Evolutionary conservation across 2,888 invertebrate genomes (phyloP).

Genomic region (Campoplex nolae): DNA sequence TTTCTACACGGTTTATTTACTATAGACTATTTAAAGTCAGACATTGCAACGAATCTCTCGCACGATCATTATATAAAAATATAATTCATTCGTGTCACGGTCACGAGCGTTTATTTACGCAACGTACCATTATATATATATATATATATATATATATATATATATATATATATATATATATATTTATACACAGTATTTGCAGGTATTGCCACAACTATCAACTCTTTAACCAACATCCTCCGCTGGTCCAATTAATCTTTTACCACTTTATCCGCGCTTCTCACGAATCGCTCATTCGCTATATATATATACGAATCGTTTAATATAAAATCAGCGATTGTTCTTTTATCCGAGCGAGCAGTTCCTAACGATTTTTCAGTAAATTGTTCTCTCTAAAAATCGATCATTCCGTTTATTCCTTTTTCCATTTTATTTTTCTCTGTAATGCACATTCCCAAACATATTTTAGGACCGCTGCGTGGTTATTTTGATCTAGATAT

Average conservation of each 20-base stretch:
- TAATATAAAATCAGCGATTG: not conserved
- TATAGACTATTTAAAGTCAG: slow-evolving; percentile 41
- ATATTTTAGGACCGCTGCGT: too few relatives aligned
- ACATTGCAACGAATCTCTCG: slow-evolving; percentile 62
- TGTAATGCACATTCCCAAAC: too few relatives aligned
- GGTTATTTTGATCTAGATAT: too few relatives aligned
- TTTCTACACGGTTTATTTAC: slow-evolving; percentile 30
- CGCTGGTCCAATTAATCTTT: slow-evolving; percentile 59
- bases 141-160: not conserved
- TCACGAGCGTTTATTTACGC: slow-evolving; percentile 75
- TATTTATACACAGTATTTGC: slow-evolving; percentile 10
- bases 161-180: slow-evolving; percentile 6
- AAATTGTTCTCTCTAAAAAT: not conserved
- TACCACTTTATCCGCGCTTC: slow-evolving; percentile 13
- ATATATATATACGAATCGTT: not conserved
- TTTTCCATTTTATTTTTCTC: not conserved
- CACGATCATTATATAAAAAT: slow-evolving; percentile 75
- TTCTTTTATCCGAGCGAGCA: not conserved
- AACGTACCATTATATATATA: slow-evolving; percentile 65
- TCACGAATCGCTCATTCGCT: not conserved
- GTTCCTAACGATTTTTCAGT: not conserved
- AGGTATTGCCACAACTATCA: slow-evolving; percentile 41
- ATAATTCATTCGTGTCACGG: slow-evolving; percentile 79
- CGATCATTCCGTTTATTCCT: too few relatives aligned
- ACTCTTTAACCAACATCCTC: slow-evolving; percentile 50